phyloP scores from a whole-genome alignment of 1,140 invertebrate genomes.

The Halotydeus destructor region DNA sequence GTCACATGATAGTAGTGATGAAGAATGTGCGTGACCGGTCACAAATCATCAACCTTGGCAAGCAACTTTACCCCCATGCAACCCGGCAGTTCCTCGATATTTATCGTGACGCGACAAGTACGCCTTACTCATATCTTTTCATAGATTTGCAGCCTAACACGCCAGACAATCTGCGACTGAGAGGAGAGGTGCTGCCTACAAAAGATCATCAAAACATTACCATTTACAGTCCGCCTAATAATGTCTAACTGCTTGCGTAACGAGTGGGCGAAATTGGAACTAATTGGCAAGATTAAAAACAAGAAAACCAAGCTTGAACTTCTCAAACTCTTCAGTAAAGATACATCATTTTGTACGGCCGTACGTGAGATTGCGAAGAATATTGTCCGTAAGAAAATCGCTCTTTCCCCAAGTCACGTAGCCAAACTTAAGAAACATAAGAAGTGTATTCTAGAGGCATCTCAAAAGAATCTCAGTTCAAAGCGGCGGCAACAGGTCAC shows the following conservation, averaged over 20 bases:
- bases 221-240: too few species aligned
- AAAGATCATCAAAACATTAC: too few species aligned
- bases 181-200: not conserved
- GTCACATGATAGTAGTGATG: conserved; percentile 5
- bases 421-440: not conserved
- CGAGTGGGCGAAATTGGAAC: not conserved
- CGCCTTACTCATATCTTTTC: conserved; percentile 3
- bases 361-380: not conserved
- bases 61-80: conserved; percentile 23
- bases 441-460: not conserved
- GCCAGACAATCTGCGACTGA: not conserved
- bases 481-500: not conserved
- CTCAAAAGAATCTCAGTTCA: not conserved
- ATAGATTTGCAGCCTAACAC: conserved; percentile 3
- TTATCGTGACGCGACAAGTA: conserved; percentile 16
- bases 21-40: conserved; percentile 20
- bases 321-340: not conserved
- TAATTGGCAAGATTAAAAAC: not conserved
- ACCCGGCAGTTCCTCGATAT: conserved; percentile 23
- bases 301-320: not conserved
- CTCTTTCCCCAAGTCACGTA: not conserved
- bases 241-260: not conserved
- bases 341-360: not conserved
- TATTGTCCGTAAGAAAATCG: not conserved
- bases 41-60: conserved; percentile 23